Conservation (phyloP, 1,140 invertebrate genomes). For the Lineus longissimus region DNA sequence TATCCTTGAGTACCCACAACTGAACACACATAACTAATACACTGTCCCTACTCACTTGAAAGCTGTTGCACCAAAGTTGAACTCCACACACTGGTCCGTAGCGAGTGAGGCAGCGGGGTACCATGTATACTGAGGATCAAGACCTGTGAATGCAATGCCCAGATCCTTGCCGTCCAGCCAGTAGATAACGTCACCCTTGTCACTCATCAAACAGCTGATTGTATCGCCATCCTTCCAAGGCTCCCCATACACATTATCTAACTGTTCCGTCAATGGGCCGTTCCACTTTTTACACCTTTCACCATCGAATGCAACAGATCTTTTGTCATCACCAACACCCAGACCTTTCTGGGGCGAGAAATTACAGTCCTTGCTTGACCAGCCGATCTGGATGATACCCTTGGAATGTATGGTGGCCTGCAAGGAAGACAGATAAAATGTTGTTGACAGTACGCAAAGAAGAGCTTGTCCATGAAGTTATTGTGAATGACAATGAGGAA, state of each 20-base stretch:
- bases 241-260: constrained; percentile 4
- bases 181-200: not conserved
- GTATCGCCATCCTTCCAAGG: constrained; percentile 1
- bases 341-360: constrained; percentile 7
- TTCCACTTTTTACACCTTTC: constrained; percentile 10
- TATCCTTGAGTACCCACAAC: no score
- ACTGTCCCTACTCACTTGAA: not conserved
- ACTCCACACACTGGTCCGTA: not conserved
- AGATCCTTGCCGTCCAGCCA: not conserved
- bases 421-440: not conserved
- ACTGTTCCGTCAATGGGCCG: not conserved
- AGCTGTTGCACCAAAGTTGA: not conserved
- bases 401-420: constrained; percentile 7
- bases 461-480: not conserved
- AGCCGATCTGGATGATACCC: constrained; percentile 10
- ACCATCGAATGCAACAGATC: constrained; percentile 7
- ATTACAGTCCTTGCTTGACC: not conserved
- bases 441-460: not conserved
- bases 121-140: no score
- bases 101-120: not conserved
- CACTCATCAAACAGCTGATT: constrained; percentile 1
- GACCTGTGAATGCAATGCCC: not conserved
- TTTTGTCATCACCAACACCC: constrained; percentile 7
- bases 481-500: not conserved
- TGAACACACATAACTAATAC: no score